These are phyloP conservation scores for Holocentrus rufus DNA, from an alignment of 2,797 vertebrate genomes.

Conservation along the genomic window DNA sequence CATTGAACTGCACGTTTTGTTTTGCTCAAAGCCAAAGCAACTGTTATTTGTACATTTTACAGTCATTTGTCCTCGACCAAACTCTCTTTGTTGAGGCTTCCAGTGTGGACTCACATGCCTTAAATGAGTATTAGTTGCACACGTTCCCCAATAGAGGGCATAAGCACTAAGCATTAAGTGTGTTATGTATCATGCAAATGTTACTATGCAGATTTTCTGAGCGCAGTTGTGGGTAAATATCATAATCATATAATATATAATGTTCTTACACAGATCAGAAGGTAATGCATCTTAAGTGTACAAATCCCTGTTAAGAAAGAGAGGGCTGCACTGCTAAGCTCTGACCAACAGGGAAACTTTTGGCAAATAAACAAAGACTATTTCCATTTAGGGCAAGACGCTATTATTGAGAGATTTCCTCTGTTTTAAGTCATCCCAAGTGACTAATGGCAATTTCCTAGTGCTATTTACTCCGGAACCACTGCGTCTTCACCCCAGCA, in stretches of 20 bases:
- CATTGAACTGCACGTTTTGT: slow-evolving; percentile 44
- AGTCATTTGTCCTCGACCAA: slow-evolving; percentile 19
- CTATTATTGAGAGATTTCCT: slow-evolving; percentile 41
- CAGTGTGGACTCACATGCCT: background rate
- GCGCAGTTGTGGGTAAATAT: background rate
- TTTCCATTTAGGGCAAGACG: slow-evolving; percentile 10
- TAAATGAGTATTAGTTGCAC: slow-evolving; percentile 4
- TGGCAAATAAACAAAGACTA: slow-evolving; percentile 12
- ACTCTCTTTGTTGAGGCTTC: slow-evolving; percentile 6
- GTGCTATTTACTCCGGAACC: slow-evolving; percentile 62
- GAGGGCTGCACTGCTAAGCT: background rate
- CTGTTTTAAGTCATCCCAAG: slow-evolving; percentile 37
- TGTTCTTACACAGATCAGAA: background rate
- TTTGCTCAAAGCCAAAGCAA: slow-evolving; percentile 25
- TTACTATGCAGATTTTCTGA: background rate
- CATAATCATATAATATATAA: background rate
- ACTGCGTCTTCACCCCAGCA: slow-evolving; percentile 68
- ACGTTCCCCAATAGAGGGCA: slow-evolving; percentile 1
- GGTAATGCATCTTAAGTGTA: background rate
- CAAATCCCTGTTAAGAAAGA: background rate
- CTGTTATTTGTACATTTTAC: slow-evolving; percentile 29
- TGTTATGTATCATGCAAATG: background rate
- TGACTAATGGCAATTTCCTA: slow-evolving; percentile 58
- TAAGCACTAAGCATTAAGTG: background rate
- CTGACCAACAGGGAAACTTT: background rate